Evolutionary conservation across 2,888 invertebrate genomes (phyloP), one percentile per base, ranked within the genome.

Genomic region (Polyploca ridens): DNA sequence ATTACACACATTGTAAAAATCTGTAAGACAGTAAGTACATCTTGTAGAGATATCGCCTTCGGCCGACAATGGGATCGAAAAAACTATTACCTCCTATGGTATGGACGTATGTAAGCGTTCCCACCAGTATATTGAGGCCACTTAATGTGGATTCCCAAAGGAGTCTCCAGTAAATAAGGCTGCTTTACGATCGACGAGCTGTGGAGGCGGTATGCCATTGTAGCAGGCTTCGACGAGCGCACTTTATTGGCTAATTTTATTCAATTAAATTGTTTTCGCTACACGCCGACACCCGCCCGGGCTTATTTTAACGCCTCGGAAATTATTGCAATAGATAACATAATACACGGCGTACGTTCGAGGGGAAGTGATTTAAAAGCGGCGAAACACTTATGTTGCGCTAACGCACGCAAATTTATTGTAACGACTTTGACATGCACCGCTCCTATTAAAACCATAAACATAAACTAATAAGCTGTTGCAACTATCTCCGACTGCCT

Each of bases 191-290:
- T 69, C 75, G 73, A 74, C 71, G 79, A 75, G 71, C 72, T 78
- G 76, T 78, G 72, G 75, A 85, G 81, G 83, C 83, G 92, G 93
- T 91, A 92, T 93, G 90, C 92, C 91, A 92, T 93, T 94, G 93
- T 93, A 84, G 85, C 83, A 54, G 80, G 73, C 84, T 85, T 90
- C 90, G 90, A 90, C 86, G 82, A 73, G 79, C 78, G 76, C 84
- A 90, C 82, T 94, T 94, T 94, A 94, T 93, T 90, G 91, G 91
- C 91, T 93, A 93, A 93, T 93, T 93, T 93, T 89, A 90, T 93
- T 91, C 93, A 93, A 93, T 93, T 93, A 93, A 92, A 93, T 90
- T 90, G 91, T 92, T 91, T 87, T 79, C 79, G 81, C 78, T 83
- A 84, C 82, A 77, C 80, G 79, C 84, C 79, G 72, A 82, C 81